Percentiles rank a stretch among this genome's conserved stretches.
Conservation (phyloP, 2,888 invertebrate species). For the Podotricha telesiphe region DNA sequence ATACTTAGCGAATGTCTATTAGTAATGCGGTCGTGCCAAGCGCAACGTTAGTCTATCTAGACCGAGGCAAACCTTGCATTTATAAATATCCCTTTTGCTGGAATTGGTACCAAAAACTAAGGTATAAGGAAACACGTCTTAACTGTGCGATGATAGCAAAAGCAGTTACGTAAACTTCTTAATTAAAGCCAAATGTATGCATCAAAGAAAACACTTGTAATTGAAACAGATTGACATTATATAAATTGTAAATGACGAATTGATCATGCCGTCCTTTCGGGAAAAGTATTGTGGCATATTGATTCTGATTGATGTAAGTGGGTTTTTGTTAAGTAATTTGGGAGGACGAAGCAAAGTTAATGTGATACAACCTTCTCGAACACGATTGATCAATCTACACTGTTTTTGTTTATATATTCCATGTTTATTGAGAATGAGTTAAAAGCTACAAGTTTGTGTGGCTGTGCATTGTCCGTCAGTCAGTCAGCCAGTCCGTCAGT, state of each 20-base stretch:
- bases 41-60: too few species aligned
- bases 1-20: too few species aligned
- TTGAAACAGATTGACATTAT: conserved; percentile 79
- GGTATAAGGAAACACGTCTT: too few species aligned
- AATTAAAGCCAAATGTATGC: conserved; percentile 28
- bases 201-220: conserved; percentile 46
- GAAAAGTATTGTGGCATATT: conserved; percentile 49
- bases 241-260: conserved; percentile 81
- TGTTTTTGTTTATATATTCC: neutral
- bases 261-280: conserved; percentile 68
- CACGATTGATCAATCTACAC: neutral
- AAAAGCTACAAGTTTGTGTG: too few species aligned
- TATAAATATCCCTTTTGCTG: too few species aligned
- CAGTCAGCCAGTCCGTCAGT: too few species aligned
- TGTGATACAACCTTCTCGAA: conserved; percentile 45
- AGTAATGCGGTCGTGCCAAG: too few species aligned
- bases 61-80: too few species aligned
- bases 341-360: conserved; percentile 52
- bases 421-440: too few species aligned
- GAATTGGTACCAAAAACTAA: too few species aligned
- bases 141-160: neutral
- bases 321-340: conserved; percentile 51
- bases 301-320: conserved; percentile 50
- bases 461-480: too few species aligned
- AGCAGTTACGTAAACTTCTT: neutral